Evolutionary conservation across 2,888 invertebrate species (phyloP), one percentile per base, ranked within the genome.

Genomic region (Euzetes globulus): DNA sequence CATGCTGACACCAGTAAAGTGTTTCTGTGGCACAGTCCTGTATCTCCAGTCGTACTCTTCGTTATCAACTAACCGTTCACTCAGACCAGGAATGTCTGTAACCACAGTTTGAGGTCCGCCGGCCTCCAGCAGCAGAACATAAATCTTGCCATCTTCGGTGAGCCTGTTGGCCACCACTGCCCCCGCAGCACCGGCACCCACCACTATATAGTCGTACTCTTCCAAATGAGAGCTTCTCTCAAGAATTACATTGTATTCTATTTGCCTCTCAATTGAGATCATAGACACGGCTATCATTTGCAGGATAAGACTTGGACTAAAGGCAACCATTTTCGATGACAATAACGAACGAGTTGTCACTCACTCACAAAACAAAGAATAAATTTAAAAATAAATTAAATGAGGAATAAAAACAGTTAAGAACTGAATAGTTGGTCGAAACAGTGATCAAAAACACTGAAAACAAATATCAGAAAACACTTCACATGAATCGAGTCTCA

Each of bases 231-330:
- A 15, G 15, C 37, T 27, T 3, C 63, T n/a, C 27, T 65, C 63
- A 11, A 65, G 63, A 17, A 65, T 65, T 41, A n/a, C 37, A 19
- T 65, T 65, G 63, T 65, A 65, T 11, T 37, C 63, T 37, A 65
- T 65, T 27, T 65, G 63, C 5, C 63, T 29, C 9, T 65, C 63
- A 65, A 65, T 65, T 3, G 63, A 65, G 33, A 65, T 65, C 63
- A 65, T 65, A n/a, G 63, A 33, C 17, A 65, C 29, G 13, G 63
- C 37, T 19, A 65, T 65, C 63, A 65, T 7, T 33, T 65, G 63
- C 1, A 65, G 37, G n/a, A 65, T 37, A n/a, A 65, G 33, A 65
- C 63, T 65, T 6, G 63, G 37, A 29, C 27, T 58, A 2, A 27
- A 2, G 15, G 2, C 1, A 65, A 65, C 63, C 63, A 65, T 65